Base-by-base conservation (phyloP, 1,140 invertebrate genomes). In the Radopholus similis region DNA sequence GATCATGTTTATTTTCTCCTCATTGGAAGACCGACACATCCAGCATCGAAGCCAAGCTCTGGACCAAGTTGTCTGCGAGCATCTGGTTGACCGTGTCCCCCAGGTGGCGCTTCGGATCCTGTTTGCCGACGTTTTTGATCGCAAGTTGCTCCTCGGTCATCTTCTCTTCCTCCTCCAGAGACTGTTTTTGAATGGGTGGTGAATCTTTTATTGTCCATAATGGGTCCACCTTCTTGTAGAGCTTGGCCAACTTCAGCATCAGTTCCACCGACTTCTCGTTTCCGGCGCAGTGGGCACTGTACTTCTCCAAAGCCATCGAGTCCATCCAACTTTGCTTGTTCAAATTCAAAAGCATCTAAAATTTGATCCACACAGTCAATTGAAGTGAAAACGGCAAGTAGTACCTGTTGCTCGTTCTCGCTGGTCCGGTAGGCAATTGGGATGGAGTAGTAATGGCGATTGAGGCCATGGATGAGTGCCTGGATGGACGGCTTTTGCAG, bases 261-360 rank as follows among this genome's bases (percentile, higher is more conserved):
- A 95, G 91, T 68, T 91, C 88, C 0, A 98, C 92, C 64, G 92
- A 94, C 57, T 89, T 89, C 84, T 97, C 85, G 77, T 88, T 88
- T 2, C 90, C 86, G 66, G 89, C 88, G 85, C 93, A 94, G 82
- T 98, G 95, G 54, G 94, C 90, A 63, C 90, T 89, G 84, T 97
- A 99, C 85, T 98, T 92, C 56, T 92, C 88, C 51, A 99, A 85
- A 28, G 89, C 92, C 3, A 99, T 87, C 23, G 95, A 95, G 85
- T 99, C 95, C 88, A 95, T 95, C 96, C 96, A 99, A 1, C 92
- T 95, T 84, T 97, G 96, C 85, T 99, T 98, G 83, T 99, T 93
- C 51, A 99, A 86, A 87, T 98, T 99, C 32, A 98, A 84, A 40
- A 99, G 85, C 96, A 99, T 99, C 87, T 96, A 35, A 49, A 59